Conservation (phyloP, 2,113 vertebrate species). For the Bubo blakistoni region DNA sequence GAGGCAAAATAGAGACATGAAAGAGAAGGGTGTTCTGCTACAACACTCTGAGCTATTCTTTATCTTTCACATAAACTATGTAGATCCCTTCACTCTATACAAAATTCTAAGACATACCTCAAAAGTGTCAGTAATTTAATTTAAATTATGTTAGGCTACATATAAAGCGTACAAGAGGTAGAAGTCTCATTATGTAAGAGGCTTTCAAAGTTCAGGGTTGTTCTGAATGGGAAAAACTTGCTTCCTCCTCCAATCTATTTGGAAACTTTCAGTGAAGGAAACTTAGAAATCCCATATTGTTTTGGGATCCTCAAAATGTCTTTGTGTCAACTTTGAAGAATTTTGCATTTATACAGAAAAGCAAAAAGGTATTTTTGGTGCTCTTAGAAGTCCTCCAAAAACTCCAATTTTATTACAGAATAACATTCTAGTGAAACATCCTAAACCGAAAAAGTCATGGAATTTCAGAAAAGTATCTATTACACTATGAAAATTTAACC, state of each 20-base stretch:
- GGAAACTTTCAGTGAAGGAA: background rate
- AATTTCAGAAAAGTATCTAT: background rate
- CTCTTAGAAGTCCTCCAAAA: background rate
- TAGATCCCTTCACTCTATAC: background rate
- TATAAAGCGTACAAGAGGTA: background rate
- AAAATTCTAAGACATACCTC: background rate
- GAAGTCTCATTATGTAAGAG: background rate
- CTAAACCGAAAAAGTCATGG: background rate
- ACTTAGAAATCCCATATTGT: background rate
- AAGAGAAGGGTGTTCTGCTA: background rate
- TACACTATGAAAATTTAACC: background rate
- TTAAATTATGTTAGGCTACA: background rate
- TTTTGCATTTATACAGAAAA: background rate
- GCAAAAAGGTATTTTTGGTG: background rate
- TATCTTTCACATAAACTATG: background rate
- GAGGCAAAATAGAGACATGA: background rate
- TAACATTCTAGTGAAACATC: background rate
- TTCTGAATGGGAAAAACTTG: background rate
- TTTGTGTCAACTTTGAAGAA: background rate
- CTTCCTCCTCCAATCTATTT: background rate
- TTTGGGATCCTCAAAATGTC: background rate
- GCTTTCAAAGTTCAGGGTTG: background rate
- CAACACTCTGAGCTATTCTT: background rate
- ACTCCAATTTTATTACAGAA: background rate
- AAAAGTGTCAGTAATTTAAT: background rate